phyloP scores from a whole-genome alignment of 2,113 vertebrate genomes.

The Ageneiosus marmoratus region DNA sequence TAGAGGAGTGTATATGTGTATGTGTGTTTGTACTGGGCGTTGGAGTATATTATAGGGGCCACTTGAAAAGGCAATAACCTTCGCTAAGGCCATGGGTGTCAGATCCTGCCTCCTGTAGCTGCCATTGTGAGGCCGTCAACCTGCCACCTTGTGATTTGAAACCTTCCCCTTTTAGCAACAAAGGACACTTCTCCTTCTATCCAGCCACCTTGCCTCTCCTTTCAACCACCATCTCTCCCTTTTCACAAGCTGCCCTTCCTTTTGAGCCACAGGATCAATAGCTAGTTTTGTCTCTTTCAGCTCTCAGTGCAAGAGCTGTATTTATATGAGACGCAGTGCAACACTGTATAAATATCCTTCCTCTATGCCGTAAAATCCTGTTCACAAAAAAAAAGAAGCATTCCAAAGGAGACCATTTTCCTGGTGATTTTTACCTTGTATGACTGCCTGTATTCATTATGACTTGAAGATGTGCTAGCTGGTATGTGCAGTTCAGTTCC shows the following conservation, averaged over 20 bases:
- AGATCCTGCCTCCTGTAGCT: constrained; percentile 54
- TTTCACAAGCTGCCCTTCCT: constrained; percentile 50
- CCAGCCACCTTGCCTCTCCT: constrained; percentile 52
- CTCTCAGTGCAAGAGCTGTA: constrained; percentile 43
- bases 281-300: constrained; percentile 55
- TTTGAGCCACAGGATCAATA: constrained; percentile 52
- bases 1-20: constrained; percentile 12
- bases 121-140: constrained; percentile 56
- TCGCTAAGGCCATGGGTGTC: constrained; percentile 56
- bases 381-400: background rate
- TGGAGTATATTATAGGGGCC: constrained; percentile 46
- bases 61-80: constrained; percentile 60
- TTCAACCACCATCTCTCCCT: constrained; percentile 49
- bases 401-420: constrained; percentile 19
- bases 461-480: background rate
- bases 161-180: constrained; percentile 55
- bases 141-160: constrained; percentile 59
- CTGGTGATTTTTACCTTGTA: constrained; percentile 15
- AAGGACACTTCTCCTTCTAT: constrained; percentile 50
- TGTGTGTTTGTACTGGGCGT: constrained; percentile 17
- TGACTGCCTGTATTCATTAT: constrained; percentile 12
- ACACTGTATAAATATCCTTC: constrained; percentile 44
- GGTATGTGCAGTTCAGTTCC: constrained; percentile 17
- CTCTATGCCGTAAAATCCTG: constrained; percentile 8
- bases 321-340: constrained; percentile 46